A percentile compares a stretch with the other conserved stretches of the same genome.
These are phyloP conservation scores for Meliscaeva auricollis DNA, from an alignment of 2,888 invertebrate genomes.

Conservation along the genomic window DNA sequence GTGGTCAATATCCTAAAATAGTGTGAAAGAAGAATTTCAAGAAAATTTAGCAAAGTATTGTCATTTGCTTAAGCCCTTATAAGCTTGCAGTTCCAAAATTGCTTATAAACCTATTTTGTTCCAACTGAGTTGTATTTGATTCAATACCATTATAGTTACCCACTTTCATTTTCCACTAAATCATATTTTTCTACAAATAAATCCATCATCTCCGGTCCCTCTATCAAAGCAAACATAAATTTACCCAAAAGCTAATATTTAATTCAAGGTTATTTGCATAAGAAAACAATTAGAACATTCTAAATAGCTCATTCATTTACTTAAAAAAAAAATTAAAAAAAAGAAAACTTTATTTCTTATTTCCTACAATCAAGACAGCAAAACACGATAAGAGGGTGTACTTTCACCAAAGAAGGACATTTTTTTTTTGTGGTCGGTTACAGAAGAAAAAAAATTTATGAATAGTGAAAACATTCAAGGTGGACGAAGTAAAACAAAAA, in stretches of 20 bases:
- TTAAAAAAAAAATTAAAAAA: neutral
- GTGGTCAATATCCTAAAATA: too few species aligned
- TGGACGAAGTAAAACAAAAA: neutral
- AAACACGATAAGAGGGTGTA: neutral
- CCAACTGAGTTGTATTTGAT: too few species aligned
- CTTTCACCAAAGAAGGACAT: slow-evolving; percentile 3
- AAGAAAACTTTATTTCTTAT: slow-evolving; percentile 7
- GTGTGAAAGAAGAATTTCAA: too few species aligned
- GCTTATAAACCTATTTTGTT: too few species aligned
- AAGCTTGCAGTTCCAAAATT: too few species aligned
- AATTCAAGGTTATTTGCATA: slow-evolving; percentile 65
- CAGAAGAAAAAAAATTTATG: neutral
- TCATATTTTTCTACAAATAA: neutral
- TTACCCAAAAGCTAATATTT: slow-evolving; percentile 54
- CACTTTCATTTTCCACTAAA: too few species aligned
- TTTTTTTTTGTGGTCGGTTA: neutral
- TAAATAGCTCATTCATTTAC: slow-evolving; percentile 36
- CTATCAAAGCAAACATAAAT: slow-evolving; percentile 35
- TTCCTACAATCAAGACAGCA: slow-evolving; percentile 48
- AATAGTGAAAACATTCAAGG: slow-evolving; percentile 30
- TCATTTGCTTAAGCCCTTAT: too few species aligned
- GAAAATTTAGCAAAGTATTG: too few species aligned
- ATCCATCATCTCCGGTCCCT: neutral
- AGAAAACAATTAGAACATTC: slow-evolving; percentile 62
- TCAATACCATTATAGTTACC: too few species aligned